Evolutionary conservation across 2,888 invertebrate genomes (phyloP).

Genomic region (Spodoptera picta): DNA sequence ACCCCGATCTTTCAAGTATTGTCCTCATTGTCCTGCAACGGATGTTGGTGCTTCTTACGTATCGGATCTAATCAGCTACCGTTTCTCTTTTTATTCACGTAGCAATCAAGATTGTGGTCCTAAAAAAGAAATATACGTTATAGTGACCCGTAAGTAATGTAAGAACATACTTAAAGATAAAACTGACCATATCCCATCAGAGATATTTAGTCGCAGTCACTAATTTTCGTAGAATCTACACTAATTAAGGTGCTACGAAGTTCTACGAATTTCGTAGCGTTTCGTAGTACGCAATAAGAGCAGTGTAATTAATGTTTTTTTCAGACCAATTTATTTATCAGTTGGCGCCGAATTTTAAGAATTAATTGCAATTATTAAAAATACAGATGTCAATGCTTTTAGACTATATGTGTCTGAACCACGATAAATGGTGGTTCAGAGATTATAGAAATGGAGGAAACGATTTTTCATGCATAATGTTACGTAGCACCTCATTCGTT

Average conservation of each 20-base stretch:
- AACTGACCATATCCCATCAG: background rate
- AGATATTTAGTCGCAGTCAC: conserved; percentile 6
- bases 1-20: background rate
- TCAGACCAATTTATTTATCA: background rate
- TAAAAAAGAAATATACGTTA: background rate
- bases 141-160: background rate
- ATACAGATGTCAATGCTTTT: background rate
- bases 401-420: too few relatives aligned
- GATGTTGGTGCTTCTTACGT: conserved; percentile 2
- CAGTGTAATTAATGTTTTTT: conserved; percentile 15
- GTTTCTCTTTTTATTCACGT: conserved; percentile 4
- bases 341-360: conserved; percentile 6
- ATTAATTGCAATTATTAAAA: conserved; percentile 1
- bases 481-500: too few relatives aligned
- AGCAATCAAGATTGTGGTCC: conserved; percentile 1
- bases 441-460: too few relatives aligned
- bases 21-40: background rate
- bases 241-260: conserved; percentile 40
- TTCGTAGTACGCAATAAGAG: conserved; percentile 27
- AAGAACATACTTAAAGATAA: background rate
- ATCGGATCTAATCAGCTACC: conserved; percentile 10
- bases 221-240: conserved; percentile 24
- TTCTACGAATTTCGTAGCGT: conserved; percentile 49
- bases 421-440: too few relatives aligned
- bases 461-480: too few relatives aligned